Percentiles rank a stretch among this genome's conserved stretches.
These are phyloP conservation scores for Crotalus tigris DNA, from an alignment of 2,113 vertebrate genomes.

Conservation along the genomic window DNA sequence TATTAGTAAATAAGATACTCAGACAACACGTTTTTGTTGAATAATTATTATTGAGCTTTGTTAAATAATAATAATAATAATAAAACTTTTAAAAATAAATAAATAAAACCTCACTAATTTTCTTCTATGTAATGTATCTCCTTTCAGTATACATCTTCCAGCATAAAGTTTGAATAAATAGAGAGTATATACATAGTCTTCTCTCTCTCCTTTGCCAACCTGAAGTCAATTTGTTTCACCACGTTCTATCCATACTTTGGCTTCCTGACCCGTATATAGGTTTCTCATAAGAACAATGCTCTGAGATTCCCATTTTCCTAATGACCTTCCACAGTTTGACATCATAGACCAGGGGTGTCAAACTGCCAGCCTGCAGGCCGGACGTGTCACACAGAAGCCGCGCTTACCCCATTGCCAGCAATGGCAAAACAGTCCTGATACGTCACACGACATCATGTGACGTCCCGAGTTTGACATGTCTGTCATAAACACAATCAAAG, in stretches of 20 bases:
- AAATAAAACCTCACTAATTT: neutral
- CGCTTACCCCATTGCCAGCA: too few species aligned
- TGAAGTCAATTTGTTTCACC: neutral
- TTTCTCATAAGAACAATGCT: neutral
- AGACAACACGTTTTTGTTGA: too few species aligned
- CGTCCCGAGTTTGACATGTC: too few species aligned
- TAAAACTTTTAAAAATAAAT: too few species aligned
- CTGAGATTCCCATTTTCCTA: neutral
- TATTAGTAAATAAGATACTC: too few species aligned
- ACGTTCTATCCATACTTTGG: neutral
- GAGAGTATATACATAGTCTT: neutral
- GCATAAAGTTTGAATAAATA: neutral
- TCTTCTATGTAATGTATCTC: neutral
- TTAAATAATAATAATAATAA: too few species aligned
- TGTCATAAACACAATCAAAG: neutral
- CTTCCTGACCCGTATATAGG: neutral
- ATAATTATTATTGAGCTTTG: too few species aligned
- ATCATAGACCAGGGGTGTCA: neutral
- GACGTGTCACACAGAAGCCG: too few species aligned
- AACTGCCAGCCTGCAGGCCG: too few species aligned
- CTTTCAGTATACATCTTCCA: neutral
- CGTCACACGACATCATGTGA: too few species aligned
- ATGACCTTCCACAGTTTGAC: neutral
- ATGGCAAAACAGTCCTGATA: too few species aligned
- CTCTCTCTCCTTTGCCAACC: neutral